Evolutionary conservation across 1,140 invertebrate species (phyloP).

Genomic region (Spodoptera frugiperda): DNA sequence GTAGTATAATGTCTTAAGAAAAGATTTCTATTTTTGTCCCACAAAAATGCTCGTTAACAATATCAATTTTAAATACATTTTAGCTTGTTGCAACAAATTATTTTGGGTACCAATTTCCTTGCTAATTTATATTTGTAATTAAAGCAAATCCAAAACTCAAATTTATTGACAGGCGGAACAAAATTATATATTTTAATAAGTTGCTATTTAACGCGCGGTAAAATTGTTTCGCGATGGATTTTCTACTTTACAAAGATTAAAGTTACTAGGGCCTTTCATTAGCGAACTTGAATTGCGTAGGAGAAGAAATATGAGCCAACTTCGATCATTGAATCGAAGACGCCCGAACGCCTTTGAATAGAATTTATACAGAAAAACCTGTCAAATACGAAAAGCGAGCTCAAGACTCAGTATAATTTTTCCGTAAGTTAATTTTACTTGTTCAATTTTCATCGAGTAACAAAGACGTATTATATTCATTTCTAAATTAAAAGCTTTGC

Average conservation of each 20-base stretch:
- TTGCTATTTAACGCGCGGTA: conserved; percentile 42
- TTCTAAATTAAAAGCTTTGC: neutral
- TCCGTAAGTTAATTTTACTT: conserved; percentile 39
- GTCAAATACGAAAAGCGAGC: conserved; percentile 30
- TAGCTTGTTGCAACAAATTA: neutral
- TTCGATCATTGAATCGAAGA: conserved; percentile 77
- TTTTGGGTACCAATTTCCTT: neutral
- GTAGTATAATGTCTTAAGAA: too few species aligned
- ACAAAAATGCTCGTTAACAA: too few species aligned
- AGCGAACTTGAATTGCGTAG: conserved; percentile 78
- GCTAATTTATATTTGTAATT: conserved; percentile 2
- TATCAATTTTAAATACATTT: too few species aligned
- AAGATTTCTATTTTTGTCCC: too few species aligned
- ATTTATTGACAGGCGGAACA: conserved; percentile 22
- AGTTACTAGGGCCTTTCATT: conserved; percentile 79
- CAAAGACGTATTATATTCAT: conserved; percentile 12
- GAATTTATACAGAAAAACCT: conserved; percentile 64
- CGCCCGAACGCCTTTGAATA: conserved; percentile 65
- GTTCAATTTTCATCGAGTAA: neutral
- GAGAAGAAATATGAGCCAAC: conserved; percentile 79
- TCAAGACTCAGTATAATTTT: conserved; percentile 54
- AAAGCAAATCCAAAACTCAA: conserved; percentile 20
- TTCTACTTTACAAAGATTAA: conserved; percentile 76
- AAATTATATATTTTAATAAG: conserved; percentile 40
- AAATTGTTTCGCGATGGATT: conserved; percentile 77